phyloP scores from a whole-genome alignment of 2,888 invertebrate species.

The Ferrisia virgata region DNA sequence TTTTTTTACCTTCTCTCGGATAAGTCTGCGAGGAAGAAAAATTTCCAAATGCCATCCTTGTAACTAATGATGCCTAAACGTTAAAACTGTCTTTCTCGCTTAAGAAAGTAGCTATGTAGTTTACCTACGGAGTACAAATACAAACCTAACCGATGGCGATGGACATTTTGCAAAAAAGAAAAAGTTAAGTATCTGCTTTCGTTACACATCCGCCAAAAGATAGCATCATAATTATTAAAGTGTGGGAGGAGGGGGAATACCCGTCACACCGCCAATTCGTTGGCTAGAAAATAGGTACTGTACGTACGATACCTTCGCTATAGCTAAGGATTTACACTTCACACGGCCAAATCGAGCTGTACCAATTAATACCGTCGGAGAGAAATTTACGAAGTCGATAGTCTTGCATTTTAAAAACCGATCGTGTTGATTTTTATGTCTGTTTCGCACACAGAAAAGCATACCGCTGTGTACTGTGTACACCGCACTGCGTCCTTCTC shows the following conservation, averaged over 20 bases:
- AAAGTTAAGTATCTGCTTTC: neutral
- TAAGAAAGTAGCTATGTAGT: neutral
- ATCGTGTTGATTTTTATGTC: neutral
- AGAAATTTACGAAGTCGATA: neutral
- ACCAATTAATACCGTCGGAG: neutral
- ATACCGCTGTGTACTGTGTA: too few species aligned
- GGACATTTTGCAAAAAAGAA: neutral
- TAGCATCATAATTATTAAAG: neutral
- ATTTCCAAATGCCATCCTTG: neutral
- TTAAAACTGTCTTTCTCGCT: neutral
- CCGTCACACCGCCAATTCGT: neutral
- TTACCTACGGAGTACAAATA: too few species aligned
- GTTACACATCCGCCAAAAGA: neutral
- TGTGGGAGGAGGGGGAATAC: too few species aligned
- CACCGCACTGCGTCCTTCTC: too few species aligned
- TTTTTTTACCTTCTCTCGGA: neutral
- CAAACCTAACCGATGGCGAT: neutral
- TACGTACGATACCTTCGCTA: too few species aligned
- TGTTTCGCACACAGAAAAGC: too few species aligned
- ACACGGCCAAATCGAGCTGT: too few species aligned
- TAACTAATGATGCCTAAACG: neutral
- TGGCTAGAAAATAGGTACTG: neutral
- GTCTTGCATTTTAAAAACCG: slow-evolving; percentile 5
- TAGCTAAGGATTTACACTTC: neutral
- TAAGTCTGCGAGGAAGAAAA: neutral